These are phyloP conservation scores for Taurulus bubalis DNA, from an alignment of 2,113 vertebrate species.

Conservation along the genomic window DNA sequence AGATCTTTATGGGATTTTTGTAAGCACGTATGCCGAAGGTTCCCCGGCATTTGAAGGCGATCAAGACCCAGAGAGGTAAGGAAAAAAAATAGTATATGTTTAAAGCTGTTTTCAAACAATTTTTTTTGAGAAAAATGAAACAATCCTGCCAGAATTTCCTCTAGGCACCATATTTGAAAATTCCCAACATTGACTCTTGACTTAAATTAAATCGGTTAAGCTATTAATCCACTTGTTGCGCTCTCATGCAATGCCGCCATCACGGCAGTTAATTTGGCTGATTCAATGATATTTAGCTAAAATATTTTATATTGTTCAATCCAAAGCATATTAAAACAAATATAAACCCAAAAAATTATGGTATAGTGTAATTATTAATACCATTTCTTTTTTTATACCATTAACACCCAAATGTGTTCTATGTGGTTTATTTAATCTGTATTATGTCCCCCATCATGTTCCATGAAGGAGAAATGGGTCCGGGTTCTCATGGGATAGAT, in stretches of 20 bases:
- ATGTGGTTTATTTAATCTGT: too few species aligned
- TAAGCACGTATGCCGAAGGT: conserved; percentile 83
- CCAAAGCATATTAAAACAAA: too few species aligned
- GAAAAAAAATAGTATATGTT: background rate
- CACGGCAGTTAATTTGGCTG: too few species aligned
- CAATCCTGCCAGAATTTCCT: background rate
- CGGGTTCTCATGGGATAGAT: too few species aligned
- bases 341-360: too few species aligned
- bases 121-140: background rate
- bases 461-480: too few species aligned
- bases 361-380: too few species aligned
- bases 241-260: background rate
- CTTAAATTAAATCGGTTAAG: background rate
- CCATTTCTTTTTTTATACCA: too few species aligned
- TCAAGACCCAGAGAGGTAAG: conserved; percentile 62
- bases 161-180: background rate
- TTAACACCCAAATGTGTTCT: too few species aligned
- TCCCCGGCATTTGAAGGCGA: background rate
- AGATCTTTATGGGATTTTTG: conserved; percentile 84
- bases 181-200: background rate
- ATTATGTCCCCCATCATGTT: too few species aligned
- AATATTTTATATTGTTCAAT: too few species aligned
- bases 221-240: background rate
- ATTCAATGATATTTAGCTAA: too few species aligned
- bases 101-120: background rate